These are phyloP conservation scores for Zelleria hepariella DNA, from an alignment of 2,888 invertebrate genomes.

Conservation along the genomic window DNA sequence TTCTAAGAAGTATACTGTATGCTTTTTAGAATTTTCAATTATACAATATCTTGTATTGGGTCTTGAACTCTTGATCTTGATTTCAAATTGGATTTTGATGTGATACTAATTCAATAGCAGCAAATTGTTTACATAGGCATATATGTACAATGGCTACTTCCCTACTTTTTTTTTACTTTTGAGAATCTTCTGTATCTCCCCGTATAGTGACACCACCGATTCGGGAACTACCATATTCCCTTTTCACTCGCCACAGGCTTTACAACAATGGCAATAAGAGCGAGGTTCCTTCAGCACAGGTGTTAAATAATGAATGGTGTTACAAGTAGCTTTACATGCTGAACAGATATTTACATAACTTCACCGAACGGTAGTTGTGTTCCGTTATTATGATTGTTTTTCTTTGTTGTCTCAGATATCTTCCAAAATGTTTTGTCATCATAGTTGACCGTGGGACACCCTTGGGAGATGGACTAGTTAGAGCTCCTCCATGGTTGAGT, in stretches of 20 bases:
- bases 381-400: background rate
- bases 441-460: background rate
- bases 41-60: no score
- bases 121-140: no score
- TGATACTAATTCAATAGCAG: no score
- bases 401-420: background rate
- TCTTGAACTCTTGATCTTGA: no score
- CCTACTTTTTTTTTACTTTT: background rate
- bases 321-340: conserved; percentile 38
- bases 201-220: conserved; percentile 15
- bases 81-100: no score
- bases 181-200: background rate
- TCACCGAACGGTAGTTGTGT: background rate
- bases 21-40: no score
- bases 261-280: conserved; percentile 28
- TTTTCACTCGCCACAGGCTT: conserved; percentile 20
- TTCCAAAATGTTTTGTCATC: background rate
- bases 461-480: no score
- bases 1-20: no score
- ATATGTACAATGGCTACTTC: no score
- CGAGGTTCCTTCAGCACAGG: conserved; percentile 13
- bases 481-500: no score
- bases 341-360: conserved; percentile 7
- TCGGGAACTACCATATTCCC: conserved; percentile 19
- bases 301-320: background rate